These are phyloP conservation scores for western clawed frog (Xenopus tropicalis) DNA, from an alignment of 2,113 vertebrate species.

Conservation along the genomic window UCB_Xtro_10.0 CM004444.2:2226501-2227000, in stretches of 20 bases:
- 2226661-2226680: not conserved
- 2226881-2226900: conserved; percentile 42
- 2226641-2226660: not conserved
- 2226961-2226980: conserved; percentile 47
- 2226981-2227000: conserved; percentile 41
- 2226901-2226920: conserved; percentile 3
- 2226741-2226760: conserved; percentile 43
- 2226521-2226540: conserved; percentile 9
- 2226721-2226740: conserved; percentile 2
- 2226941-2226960: conserved; percentile 24
- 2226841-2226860: conserved; percentile 5
- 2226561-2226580: not conserved
- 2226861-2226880: conserved; percentile 23
- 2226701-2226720: not conserved
- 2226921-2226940: conserved; percentile 21
- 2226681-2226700: conserved; percentile 16
- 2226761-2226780: conserved; percentile 29
- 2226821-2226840: conserved; percentile 54
- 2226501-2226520: conserved; percentile 22
- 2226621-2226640: not conserved
- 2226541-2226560: no score
- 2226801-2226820: conserved; percentile 38
- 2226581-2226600: conserved; percentile 25
- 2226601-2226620: not conserved
- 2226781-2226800: conserved; percentile 37